Evolutionary conservation across 37 sponge, comb jelly and placozoan genomes (phyloP), one percentile per base, ranked within the genome.

Genomic region (Halichondria panicea): DNA sequence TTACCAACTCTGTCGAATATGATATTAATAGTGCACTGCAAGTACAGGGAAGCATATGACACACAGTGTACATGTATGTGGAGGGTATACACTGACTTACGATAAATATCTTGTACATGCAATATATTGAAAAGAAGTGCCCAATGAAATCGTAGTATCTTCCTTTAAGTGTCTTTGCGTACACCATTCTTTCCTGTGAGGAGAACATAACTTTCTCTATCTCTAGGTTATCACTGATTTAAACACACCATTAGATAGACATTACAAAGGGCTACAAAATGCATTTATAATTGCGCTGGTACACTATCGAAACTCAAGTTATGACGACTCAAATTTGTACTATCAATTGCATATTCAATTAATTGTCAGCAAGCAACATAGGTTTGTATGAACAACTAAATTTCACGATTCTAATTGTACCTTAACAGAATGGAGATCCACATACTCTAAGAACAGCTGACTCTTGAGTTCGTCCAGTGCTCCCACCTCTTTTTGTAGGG

Each of bases 1-100:
- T 97, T 97, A 36, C 98, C 98, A 1, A 97, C 95, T 65, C 98
- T 80, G 53, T 97, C 87, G 43, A 97, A 82, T 11, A 95, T 72
- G 65, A 97, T 97, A 75, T 97, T 97, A 40, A 97, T 57, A 7
- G 88, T 93, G 74, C 93, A 92, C 91, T 90, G 63, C 21, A 50
- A 38, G 25, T 0, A 13, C 28, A 30, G 18, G 4, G 55, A 72
- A 37, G 34, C 15, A 48, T 15, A 48, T 11, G 11, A 15, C 52
- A 34, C 5, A 41, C 21, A 1, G 24, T 25, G 40, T 11, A 66
- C 6, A 66, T 40, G 40, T n/a, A n/a, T n/a, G n/a, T n/a, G n/a
- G 52, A 18, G 52, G 11, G 15, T 15, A 48, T 48, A 15, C 6
- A 46, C 11, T 5, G 5, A 55, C 91, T 85, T 54, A 90, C 91